Base-by-base conservation (phyloP, 2,113 vertebrate species). In the Poicephalus gulielmi region DNA sequence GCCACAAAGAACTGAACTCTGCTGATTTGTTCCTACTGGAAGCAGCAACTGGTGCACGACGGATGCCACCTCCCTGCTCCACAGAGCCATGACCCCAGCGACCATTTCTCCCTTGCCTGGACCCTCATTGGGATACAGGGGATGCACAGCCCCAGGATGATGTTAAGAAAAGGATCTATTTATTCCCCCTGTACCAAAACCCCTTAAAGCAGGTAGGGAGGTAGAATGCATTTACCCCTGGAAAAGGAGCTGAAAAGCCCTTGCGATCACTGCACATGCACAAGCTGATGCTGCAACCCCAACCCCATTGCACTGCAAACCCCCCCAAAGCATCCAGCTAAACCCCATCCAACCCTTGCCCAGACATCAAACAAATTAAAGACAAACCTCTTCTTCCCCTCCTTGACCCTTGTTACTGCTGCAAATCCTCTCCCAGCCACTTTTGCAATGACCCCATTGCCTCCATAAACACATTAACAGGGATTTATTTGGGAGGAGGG, bases 81-180 rank as follows among this genome's bases (percentile, higher is more conserved):
- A 2, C 35, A 14, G 44, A 47, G 52, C 39, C 3, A 0, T 1
- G 23, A 59, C 11, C 4, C 10, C n/a, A 5, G 8, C 0, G 1
- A 44, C 3, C 5, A 6, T 18, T 68, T 33, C n/a, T 60, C 39
- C 46, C 28, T 31, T 3, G 0, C 25, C 19, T 13, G 41, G 53
- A 63, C 31, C 41, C 35, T 69, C 30, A 2, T 37, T 68, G 28
- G 41, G 23, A 49, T 53, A 8, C 1, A 23, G n/a, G 37, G 57
- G 64, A 20, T 17, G 71, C n/a, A 37, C 15, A 28, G 28, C 9
- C 19, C 1, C 37, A 27, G 24, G 33, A 50, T 4, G 15, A 55
- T 16, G 17, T 8, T 37, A 5, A 47, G 35, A 33, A 50, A 11
- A 13, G 19, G 27, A 28, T 52, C 23, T 37, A 4, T 31, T 35